Conservation (phyloP, 1,140 invertebrate genomes). For the Arion vulgaris region DNA sequence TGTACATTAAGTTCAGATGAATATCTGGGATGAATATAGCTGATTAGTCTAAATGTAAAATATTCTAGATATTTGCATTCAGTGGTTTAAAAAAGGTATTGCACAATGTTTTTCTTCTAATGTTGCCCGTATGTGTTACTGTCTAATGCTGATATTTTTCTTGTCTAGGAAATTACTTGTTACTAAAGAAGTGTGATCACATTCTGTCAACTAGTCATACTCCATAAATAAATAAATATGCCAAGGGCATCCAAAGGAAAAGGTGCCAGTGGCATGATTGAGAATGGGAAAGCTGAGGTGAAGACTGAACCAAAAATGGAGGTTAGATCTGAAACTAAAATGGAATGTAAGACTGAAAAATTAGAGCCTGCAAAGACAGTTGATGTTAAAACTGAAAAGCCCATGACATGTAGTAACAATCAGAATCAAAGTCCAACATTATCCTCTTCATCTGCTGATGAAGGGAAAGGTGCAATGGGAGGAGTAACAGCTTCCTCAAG, state of each 20-base stretch:
- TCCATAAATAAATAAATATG: background rate
- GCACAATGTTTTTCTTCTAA: too few relatives aligned
- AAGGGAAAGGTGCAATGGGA: slow-evolving; percentile 15
- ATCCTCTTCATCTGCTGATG: slow-evolving; percentile 25
- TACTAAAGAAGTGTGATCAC: too few relatives aligned
- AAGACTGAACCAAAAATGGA: slow-evolving; percentile 22
- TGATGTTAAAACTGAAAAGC: slow-evolving; percentile 27
- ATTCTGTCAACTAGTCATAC: too few relatives aligned
- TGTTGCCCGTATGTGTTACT: too few relatives aligned
- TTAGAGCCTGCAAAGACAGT: slow-evolving; percentile 5
- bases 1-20: too few relatives aligned
- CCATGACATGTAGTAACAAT: background rate
- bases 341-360: slow-evolving; percentile 28
- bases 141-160: too few relatives aligned
- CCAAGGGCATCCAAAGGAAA: slow-evolving; percentile 27
- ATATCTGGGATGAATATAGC: too few relatives aligned
- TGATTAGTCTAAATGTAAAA: too few relatives aligned
- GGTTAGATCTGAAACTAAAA: slow-evolving; percentile 23
- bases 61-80: too few relatives aligned
- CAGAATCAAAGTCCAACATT: slow-evolving; percentile 16
- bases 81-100: too few relatives aligned
- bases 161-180: too few relatives aligned
- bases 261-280: background rate
- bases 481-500: slow-evolving; percentile 23
- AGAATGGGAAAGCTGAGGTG: slow-evolving; percentile 22